phyloP scores from a whole-genome alignment of 30 jellyfish, hydroid and myxozoan genomes.

The Phacellophora camtschatica region DNA sequence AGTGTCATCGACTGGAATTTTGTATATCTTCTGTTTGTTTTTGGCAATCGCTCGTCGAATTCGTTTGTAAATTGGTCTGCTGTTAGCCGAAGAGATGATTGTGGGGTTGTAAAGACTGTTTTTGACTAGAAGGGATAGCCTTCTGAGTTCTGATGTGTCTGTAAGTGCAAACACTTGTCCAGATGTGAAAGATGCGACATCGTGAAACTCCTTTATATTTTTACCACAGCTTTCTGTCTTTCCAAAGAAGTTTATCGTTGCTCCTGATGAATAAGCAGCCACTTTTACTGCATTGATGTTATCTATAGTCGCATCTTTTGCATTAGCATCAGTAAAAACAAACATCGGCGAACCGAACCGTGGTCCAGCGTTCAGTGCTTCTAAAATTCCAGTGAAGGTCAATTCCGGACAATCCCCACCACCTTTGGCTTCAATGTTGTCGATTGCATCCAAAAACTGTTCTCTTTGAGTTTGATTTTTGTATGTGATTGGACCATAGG shows the following conservation, averaged over 20 bases:
- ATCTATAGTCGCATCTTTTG: constrained; percentile 80
- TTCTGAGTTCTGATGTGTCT: constrained; percentile 56
- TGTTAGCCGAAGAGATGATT: constrained; percentile 57
- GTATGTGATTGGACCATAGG: constrained; percentile 71
- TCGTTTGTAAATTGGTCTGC: constrained; percentile 14
- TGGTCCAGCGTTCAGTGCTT: constrained; percentile 89
- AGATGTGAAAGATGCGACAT: constrained; percentile 86
- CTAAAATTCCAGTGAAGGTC: constrained; percentile 88
- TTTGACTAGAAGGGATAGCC: constrained; percentile 44
- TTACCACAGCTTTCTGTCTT: constrained; percentile 80
- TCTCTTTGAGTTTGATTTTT: constrained; percentile 50
- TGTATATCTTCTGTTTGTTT: neutral
- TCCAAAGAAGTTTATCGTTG: constrained; percentile 87
- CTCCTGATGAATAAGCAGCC: constrained; percentile 73
- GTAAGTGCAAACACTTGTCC: constrained; percentile 84
- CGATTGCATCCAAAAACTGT: constrained; percentile 70
- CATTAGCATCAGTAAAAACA: constrained; percentile 92
- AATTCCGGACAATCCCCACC: constrained; percentile 95
- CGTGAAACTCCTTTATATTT: constrained; percentile 64
- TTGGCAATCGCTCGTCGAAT: constrained; percentile 11
- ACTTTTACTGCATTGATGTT: constrained; percentile 70
- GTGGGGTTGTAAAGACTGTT: constrained; percentile 56
- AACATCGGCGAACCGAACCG: constrained; percentile 86
- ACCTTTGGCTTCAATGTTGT: constrained; percentile 59
- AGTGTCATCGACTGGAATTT: constrained; percentile 67